A percentile compares a stretch with the other conserved stretches of the same genome.
phyloP scores from a whole-genome alignment of 2,797 vertebrate genomes.

The Pipistrellus pipistrellus region DNA sequence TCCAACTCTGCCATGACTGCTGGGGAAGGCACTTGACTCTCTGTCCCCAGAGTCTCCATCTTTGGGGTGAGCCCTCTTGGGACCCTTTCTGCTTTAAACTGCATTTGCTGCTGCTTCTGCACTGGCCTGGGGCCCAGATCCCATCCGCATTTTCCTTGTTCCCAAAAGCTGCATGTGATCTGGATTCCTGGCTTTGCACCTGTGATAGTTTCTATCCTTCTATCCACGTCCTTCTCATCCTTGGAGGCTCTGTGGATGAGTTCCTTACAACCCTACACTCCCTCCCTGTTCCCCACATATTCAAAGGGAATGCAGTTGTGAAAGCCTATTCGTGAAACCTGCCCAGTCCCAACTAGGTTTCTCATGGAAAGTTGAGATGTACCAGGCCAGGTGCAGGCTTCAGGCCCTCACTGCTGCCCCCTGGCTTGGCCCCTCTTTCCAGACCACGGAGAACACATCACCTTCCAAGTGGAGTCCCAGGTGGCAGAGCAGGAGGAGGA shows the following conservation, averaged over 20 bases:
- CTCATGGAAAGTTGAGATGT: not conserved
- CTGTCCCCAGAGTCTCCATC: not conserved
- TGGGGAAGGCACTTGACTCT: not conserved
- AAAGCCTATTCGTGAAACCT: accelerated
- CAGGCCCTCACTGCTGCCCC: not conserved
- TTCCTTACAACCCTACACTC: not conserved
- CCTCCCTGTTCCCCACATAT: not conserved
- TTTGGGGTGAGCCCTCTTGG: not conserved
- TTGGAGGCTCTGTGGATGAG: not conserved
- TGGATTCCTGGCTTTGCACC: not conserved
- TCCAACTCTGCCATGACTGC: not conserved
- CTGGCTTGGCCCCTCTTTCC: not conserved
- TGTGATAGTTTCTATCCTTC: not conserved
- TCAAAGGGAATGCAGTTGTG: not conserved
- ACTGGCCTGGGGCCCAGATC: not conserved
- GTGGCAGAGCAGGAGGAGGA: conserved; percentile 86
- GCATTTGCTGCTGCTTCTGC: not conserved
- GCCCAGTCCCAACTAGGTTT: not conserved
- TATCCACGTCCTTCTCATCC: not conserved
- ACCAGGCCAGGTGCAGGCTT: not conserved
- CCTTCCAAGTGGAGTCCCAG: conserved; percentile 84
- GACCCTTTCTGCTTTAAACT: not conserved
- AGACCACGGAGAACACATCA: conserved; percentile 86
- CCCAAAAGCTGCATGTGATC: not conserved
- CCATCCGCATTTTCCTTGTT: not conserved